A percentile compares a stretch with the other conserved stretches of the same genome.
Evolutionary conservation across 2,888 invertebrate species (phyloP).

Genomic region (Phyllotreta cruciferae): DNA sequence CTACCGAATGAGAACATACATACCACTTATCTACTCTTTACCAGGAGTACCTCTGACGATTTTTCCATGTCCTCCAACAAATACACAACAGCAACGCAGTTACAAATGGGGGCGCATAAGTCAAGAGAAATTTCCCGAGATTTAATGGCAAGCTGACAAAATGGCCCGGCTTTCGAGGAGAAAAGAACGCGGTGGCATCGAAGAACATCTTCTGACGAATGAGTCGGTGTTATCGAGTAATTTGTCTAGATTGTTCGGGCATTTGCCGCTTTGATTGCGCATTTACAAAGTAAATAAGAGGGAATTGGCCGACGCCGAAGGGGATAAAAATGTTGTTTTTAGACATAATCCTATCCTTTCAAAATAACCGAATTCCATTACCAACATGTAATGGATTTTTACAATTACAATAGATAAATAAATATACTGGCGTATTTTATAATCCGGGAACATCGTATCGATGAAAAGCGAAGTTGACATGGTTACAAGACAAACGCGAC

Average conservation of each 20-base stretch:
- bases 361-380: no score
- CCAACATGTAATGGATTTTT: no score
- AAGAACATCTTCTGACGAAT: constrained; percentile 48
- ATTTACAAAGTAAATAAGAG: constrained; percentile 40
- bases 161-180: constrained; percentile 21
- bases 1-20: no score
- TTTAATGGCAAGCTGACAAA: constrained; percentile 17
- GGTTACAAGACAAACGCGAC: no score
- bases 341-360: no score
- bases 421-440: no score
- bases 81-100: not conserved
- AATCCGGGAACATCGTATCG: no score
- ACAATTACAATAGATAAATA: no score
- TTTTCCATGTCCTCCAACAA: not conserved
- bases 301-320: not conserved
- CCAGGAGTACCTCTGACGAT: not conserved
- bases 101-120: constrained; percentile 1
- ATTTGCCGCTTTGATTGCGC: constrained; percentile 49
- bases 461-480: no score
- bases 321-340: no score
- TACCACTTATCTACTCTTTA: no score
- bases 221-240: constrained; percentile 51
- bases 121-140: constrained; percentile 8
- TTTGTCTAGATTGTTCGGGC: constrained; percentile 52
- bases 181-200: constrained; percentile 26